Evolutionary conservation across 2,797 vertebrate genomes (phyloP).

Genomic region (Thaleichthys pacificus): DNA sequence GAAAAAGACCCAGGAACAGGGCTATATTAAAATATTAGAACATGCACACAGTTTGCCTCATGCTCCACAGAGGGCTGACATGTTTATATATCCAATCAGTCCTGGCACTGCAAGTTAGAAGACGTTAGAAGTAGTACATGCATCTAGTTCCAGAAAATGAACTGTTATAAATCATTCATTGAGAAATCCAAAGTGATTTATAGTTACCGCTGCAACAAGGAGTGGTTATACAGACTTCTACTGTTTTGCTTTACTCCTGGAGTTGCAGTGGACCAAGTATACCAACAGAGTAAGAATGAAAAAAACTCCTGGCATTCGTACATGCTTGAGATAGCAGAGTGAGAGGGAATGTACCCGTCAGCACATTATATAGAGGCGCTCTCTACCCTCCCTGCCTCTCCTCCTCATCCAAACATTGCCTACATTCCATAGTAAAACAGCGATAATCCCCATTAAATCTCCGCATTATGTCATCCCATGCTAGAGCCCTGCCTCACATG

Average conservation of each 20-base stretch:
- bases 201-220: not conserved
- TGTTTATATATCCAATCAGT: no score
- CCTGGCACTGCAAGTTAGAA: no score
- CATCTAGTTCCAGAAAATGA: no score
- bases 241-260: not conserved
- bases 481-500: not conserved
- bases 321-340: slow-evolving; percentile 35
- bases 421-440: slow-evolving; percentile 51
- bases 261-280: not conserved
- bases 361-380: slow-evolving; percentile 35
- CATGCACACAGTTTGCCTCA: not conserved
- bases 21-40: no score
- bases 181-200: not conserved
- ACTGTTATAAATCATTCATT: not conserved
- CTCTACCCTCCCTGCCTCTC: not conserved
- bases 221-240: no score
- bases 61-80: no score
- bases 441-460: slow-evolving; percentile 54
- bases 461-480: slow-evolving; percentile 37
- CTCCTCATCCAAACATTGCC: slow-evolving; percentile 44
- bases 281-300: slow-evolving; percentile 1
- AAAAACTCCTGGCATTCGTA: slow-evolving; percentile 15
- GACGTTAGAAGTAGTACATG: no score
- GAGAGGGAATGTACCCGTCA: slow-evolving; percentile 39
- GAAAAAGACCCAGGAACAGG: not conserved